Evolutionary conservation across 2,113 vertebrate species (phyloP), one percentile per base, ranked within the genome.

Genomic region (Hepsetus odoe): DNA sequence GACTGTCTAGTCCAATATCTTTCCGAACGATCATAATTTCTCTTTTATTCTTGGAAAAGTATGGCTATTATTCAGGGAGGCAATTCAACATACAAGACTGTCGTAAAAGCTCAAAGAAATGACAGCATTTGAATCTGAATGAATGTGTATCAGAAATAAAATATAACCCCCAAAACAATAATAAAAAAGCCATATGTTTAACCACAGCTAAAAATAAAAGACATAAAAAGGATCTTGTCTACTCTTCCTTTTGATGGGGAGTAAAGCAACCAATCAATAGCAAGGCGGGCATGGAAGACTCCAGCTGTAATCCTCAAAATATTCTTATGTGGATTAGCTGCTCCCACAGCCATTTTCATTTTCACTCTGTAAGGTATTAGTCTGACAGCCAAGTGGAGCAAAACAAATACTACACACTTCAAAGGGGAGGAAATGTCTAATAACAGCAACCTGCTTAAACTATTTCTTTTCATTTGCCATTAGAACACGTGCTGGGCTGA

Each of bases 311-410:
- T 87, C 89, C 88, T 85, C 81, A 75, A 78, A 84, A 85, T 83
- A 89, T 87, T 87, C 86, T 87, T 88, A 88, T 83, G 84, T 74
- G 88, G 90, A 92, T 91, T 91, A 91, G 85, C 86, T 88, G 88
- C 87, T 89, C 87, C 86, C 86, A 87, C 84, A 86, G 81, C 88
- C 86, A 87, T 90, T 93, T 90, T 89, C 88, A 88, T 92, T 90
- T 90, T 90, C 87, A 89, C 84, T 85, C 72, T 86, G 87, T 88
- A 88, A 87, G 87, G 91, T 90, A 90, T 90, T 92, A 92, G 91
- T 90, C 90, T 90, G 90, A 90, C 89, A 90, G 88, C 84, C 86
- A 88, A 90, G 87, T 86, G 85, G 89, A 90, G 89, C 90, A 88
- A 87, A 86, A 90, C 87, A 90, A 89, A 89, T 87, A 86, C 87